Percentiles rank a stretch among this genome's conserved stretches.
Conservation (phyloP, 2,797 vertebrate species). For the Alauda arvensis region DNA sequence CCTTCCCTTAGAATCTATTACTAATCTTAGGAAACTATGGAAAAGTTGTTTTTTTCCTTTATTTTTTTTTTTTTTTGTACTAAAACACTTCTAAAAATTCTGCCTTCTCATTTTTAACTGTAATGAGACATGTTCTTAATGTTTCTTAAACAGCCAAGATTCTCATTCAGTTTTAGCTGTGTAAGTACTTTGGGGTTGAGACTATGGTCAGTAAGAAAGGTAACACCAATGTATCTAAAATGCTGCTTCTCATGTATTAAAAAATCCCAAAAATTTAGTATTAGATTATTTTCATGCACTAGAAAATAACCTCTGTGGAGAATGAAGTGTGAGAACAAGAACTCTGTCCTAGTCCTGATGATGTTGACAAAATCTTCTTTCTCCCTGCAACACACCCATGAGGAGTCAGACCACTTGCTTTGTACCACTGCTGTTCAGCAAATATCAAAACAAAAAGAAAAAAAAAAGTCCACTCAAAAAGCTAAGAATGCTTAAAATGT, state of each 20-base stretch:
- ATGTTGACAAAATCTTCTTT: neutral
- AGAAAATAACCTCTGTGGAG: neutral
- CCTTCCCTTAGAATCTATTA: neutral
- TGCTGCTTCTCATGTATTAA: neutral
- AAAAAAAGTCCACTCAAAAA: slow-evolving; percentile 11
- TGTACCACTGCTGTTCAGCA: neutral
- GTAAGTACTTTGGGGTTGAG: neutral
- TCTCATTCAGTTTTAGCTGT: neutral
- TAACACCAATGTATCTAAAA: neutral
- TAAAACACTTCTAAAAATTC: neutral
- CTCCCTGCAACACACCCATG: neutral
- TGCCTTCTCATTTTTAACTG: neutral
- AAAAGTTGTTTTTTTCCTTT: neutral
- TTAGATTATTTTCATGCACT: neutral
- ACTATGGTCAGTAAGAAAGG: neutral
- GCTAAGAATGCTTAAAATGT: slow-evolving; percentile 17
- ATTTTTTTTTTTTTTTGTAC: neutral
- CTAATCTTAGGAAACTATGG: neutral
- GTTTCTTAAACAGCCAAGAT: neutral
- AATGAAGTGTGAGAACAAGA: neutral
- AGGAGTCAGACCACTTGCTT: neutral
- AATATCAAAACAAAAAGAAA: neutral
- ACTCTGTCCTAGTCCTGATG: neutral
- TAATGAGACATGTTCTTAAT: neutral
- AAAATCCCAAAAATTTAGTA: neutral